Percentiles rank a stretch among this genome's conserved stretches.
Evolutionary conservation across 2,888 invertebrate genomes (phyloP).

Genomic region (Dexiosoma caninum): DNA sequence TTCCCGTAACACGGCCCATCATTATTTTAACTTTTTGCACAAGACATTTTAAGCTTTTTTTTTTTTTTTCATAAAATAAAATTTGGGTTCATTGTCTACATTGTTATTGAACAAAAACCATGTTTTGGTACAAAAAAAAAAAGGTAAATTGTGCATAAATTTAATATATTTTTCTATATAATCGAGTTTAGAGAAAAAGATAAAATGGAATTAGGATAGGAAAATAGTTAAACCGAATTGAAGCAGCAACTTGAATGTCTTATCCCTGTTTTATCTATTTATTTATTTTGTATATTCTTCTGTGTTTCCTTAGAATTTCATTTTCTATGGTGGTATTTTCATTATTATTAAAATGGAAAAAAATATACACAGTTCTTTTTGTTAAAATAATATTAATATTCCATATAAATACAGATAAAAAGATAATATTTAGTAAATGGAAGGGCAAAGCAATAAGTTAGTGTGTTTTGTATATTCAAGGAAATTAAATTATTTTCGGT

Average conservation of each 20-base stretch:
- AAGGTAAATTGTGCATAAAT: constrained; percentile 58
- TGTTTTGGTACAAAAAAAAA: too few species aligned
- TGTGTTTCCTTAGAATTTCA: neutral
- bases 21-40: neutral
- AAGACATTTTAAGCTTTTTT: too few species aligned
- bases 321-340: neutral
- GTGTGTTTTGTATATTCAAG: too few species aligned
- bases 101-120: constrained; percentile 42
- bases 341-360: neutral
- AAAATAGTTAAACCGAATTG: too few species aligned
- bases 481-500: too few species aligned
- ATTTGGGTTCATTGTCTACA: constrained; percentile 19
- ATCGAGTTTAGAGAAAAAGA: constrained; percentile 30
- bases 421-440: neutral
- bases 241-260: constrained; percentile 8
- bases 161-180: constrained; percentile 32
- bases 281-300: neutral
- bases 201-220: constrained; percentile 3
- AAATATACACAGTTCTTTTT: neutral
- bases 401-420: neutral
- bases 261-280: constrained; percentile 13
- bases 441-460: too few species aligned
- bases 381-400: neutral
- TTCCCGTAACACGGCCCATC: constrained; percentile 11
- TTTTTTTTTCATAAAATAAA: neutral